Base-by-base conservation (phyloP, 2,888 invertebrate species). In the Seira ritae region DNA sequence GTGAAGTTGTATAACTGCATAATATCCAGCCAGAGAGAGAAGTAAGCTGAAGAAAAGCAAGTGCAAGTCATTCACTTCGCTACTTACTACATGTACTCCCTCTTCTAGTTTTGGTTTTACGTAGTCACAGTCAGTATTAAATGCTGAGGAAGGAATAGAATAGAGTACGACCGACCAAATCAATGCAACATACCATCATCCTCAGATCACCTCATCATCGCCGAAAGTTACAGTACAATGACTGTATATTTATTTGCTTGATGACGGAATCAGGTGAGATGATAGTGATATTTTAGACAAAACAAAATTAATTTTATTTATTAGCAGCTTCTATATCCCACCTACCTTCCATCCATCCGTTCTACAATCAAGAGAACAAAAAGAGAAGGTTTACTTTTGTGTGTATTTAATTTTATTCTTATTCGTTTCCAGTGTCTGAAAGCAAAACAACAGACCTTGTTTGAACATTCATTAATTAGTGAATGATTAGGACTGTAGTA, bases 1-100 rank as follows among this genome's bases (percentile, higher is more conserved):
- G 55, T 55, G 55, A 55, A 55, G 55, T 55, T 55, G 55, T 55
- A 55, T 55, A 55, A 55, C 55, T 55, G 55, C 55, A 55, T 55
- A 55, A 31, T 4, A 31, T 4, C 6, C 55, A 55, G 1, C 17
- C 55, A 12, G 17, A 17, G 12, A 55, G 55, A 55, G 15, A 8
- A 8, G 3, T 31, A 31, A 31, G 31, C 31, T 31, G 31, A 31
- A 31, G n/a, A 31, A 2, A 31, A 31, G 31, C 31, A 31, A 31
- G 31, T 31, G 15, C 55, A 55, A 55, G 55, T 55, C 55, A 55
- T 55, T 55, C 55, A 55, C 55, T 55, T 12, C 42, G 6, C 12
- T 42, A 8, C 55, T 55, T 31, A 31, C 31, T 31, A 31, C 31
- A 4, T 8, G 3, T 8, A 4, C 8, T 8, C 31, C 31, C 8